Evolutionary conservation across 2,797 vertebrate genomes (phyloP).

Genomic region (Erethizon dorsatum): DNA sequence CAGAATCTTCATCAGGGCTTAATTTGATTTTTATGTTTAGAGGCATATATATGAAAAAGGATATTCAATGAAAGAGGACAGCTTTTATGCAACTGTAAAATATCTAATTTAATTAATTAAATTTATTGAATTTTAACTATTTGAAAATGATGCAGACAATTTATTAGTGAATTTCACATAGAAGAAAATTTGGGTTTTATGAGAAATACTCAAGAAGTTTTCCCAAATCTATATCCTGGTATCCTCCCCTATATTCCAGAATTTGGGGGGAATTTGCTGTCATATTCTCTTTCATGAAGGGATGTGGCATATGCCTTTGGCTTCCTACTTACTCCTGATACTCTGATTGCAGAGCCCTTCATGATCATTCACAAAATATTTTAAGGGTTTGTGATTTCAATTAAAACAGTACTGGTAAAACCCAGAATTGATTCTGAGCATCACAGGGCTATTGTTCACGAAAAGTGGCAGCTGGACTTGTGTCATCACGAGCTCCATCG

Average conservation of each 20-base stretch:
- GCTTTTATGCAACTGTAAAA: slow-evolving; percentile 7
- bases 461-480: neutral
- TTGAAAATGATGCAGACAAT: neutral
- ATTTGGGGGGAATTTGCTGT: neutral
- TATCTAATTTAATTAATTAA: slow-evolving; percentile 17
- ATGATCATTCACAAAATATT: neutral
- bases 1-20: slow-evolving; percentile 21
- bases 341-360: neutral
- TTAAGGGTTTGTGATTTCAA: neutral
- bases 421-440: neutral
- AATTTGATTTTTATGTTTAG: slow-evolving; percentile 67
- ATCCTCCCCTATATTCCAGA: neutral
- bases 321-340: neutral
- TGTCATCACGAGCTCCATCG: too few relatives aligned
- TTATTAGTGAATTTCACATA: neutral
- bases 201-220: neutral
- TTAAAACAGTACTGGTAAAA: neutral
- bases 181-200: neutral
- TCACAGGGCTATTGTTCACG: neutral
- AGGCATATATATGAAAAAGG: neutral
- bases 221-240: neutral
- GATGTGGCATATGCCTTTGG: neutral
- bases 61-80: neutral
- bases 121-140: slow-evolving; percentile 14
- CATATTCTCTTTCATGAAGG: neutral